Evolutionary conservation across 2,888 invertebrate genomes (phyloP).

Genomic region (Eupeodes latifasciatus): DNA sequence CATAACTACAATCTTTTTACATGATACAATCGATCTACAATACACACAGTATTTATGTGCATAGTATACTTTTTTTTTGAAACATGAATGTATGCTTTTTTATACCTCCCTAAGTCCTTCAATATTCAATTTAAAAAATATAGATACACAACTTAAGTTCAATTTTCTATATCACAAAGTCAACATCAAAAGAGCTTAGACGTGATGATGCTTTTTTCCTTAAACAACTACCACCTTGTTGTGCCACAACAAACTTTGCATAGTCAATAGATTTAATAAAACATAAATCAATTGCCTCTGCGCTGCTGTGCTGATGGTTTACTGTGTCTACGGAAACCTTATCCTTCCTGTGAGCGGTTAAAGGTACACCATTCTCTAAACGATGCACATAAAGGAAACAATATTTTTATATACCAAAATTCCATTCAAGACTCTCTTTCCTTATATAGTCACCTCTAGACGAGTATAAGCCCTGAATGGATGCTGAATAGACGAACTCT

Average conservation of each 20-base stretch:
- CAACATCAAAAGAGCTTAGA: slow-evolving; percentile 60
- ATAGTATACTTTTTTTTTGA: too few species aligned
- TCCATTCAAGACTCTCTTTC: slow-evolving; percentile 41
- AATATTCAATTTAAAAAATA: slow-evolving; percentile 56
- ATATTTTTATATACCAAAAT: slow-evolving; percentile 52
- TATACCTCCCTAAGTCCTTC: too few species aligned
- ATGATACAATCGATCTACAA: too few species aligned
- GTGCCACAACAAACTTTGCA: slow-evolving; percentile 73
- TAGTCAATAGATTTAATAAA: slow-evolving; percentile 76
- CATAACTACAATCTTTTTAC: too few species aligned
- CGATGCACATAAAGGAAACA: slow-evolving; percentile 74
- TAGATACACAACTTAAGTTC: slow-evolving; percentile 55
- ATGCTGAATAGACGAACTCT: slow-evolving; percentile 50
- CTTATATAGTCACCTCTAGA: too few species aligned
- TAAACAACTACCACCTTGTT: slow-evolving; percentile 71
- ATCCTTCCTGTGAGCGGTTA: slow-evolving; percentile 74
- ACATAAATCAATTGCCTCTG: slow-evolving; percentile 73
- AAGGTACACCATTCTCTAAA: slow-evolving; percentile 75
- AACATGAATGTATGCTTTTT: too few species aligned
- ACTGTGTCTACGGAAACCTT: slow-evolving; percentile 65
- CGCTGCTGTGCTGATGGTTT: slow-evolving; percentile 5
- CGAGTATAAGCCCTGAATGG: slow-evolving; percentile 26
- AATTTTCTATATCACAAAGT: slow-evolving; percentile 58
- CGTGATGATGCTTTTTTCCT: slow-evolving; percentile 64
- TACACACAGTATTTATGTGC: too few species aligned